A percentile compares a stretch with the other conserved stretches of the same genome.
Conservation (phyloP, 2,888 invertebrate species). For the Acanthosepion esculentum region DNA sequence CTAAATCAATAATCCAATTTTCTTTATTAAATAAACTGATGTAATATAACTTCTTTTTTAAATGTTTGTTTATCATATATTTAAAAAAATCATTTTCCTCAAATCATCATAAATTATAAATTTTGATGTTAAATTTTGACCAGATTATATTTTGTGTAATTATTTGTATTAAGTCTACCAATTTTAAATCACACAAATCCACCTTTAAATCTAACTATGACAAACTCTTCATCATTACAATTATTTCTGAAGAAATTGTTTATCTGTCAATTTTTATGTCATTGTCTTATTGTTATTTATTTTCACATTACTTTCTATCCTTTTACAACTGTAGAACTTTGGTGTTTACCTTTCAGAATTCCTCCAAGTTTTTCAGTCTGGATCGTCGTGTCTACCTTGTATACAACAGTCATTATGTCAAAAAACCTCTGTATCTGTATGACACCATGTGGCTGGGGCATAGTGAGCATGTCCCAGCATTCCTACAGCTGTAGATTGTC, state of each 20-base stretch:
- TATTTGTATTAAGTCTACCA: not conserved
- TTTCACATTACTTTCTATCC: not conserved
- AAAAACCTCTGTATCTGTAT: conserved; percentile 37
- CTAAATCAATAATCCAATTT: not conserved
- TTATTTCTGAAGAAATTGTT: too few species aligned
- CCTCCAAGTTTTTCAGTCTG: conserved; percentile 35
- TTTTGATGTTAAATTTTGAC: not conserved
- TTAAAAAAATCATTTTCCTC: not conserved
- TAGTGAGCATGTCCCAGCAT: not conserved
- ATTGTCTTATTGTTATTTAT: too few species aligned
- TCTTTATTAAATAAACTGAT: not conserved
- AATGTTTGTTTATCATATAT: not conserved
- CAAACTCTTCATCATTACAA: too few species aligned
- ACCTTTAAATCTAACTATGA: not conserved
- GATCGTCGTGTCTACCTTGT: conserved; percentile 39
- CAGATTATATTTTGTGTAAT: not conserved
- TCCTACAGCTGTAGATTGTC: conserved; percentile 7
- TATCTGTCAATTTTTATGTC: too few species aligned
- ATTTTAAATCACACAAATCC: not conserved
- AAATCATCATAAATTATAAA: not conserved
- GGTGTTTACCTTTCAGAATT: conserved; percentile 40
- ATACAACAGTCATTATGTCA: conserved; percentile 38
- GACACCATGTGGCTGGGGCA: conserved; percentile 10
- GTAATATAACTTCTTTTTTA: not conserved
- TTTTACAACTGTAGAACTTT: conserved; percentile 37